A percentile compares a stretch with the other conserved stretches of the same genome.
These are phyloP conservation scores for Mastomys coucha DNA, from an alignment of 2,113 vertebrate genomes.

Conservation along the genomic window DNA sequence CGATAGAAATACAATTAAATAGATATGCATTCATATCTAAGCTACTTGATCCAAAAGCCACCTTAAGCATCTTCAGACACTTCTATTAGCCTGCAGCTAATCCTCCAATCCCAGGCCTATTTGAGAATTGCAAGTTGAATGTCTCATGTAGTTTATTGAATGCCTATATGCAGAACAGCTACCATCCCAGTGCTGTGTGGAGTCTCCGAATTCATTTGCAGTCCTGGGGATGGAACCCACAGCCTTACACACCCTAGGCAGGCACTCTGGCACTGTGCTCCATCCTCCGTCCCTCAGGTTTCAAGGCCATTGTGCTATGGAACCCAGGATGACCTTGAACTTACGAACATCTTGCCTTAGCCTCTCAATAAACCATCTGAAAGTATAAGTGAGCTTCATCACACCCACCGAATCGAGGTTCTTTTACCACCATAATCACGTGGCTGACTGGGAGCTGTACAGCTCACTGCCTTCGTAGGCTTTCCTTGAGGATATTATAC, in stretches of 20 bases:
- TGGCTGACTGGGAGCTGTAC: neutral
- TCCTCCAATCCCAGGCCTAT: no score
- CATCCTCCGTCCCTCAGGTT: neutral
- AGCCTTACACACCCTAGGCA: neutral
- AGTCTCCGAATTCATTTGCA: neutral
- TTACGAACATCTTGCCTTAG: no score
- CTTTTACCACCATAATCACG: neutral
- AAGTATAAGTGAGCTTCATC: neutral
- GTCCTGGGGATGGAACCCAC: neutral
- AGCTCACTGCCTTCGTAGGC: neutral
- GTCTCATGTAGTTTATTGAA: neutral
- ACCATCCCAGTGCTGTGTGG: neutral
- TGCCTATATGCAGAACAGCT: neutral
- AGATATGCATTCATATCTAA: neutral
- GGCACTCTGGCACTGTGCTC: neutral
- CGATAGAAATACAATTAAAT: neutral
- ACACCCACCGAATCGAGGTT: neutral
- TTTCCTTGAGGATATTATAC: neutral
- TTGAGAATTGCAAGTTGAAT: neutral
- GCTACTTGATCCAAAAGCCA: neutral
- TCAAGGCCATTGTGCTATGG: neutral
- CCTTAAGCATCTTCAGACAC: neutral
- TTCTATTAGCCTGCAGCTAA: no score
- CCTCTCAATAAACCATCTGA: neutral
- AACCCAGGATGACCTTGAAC: neutral